Percentiles rank a stretch among this genome's conserved stretches.
phyloP scores from a whole-genome alignment of 2,113 vertebrate genomes.

The Ictidomys tridecemlineatus region DNA sequence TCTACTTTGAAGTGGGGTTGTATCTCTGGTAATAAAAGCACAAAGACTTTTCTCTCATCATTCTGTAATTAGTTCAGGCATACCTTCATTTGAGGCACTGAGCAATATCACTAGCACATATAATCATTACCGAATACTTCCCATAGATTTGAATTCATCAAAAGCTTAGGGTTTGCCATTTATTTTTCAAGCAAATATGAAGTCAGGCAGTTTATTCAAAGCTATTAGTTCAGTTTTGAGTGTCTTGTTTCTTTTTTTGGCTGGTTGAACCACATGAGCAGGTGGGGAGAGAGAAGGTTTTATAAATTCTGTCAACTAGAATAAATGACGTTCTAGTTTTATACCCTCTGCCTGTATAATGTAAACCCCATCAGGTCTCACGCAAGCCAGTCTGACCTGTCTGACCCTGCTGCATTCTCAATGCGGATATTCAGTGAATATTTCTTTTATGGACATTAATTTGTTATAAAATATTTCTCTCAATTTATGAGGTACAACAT shows the following conservation, averaged over 20 bases:
- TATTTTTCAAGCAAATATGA: conserved; percentile 36
- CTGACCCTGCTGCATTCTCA: neutral
- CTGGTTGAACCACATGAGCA: neutral
- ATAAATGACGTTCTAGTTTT: conserved; percentile 8
- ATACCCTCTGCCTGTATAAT: neutral
- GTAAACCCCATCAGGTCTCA: neutral
- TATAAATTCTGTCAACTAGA: neutral
- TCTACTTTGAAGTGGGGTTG: conserved; percentile 60
- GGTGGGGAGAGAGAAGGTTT: neutral
- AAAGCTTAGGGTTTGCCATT: neutral
- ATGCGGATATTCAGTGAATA: neutral
- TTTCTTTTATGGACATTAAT: conserved; percentile 43
- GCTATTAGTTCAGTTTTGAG: neutral
- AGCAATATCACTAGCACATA: neutral
- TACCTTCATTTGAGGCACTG: conserved; percentile 21
- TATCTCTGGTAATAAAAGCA: conserved; percentile 57
- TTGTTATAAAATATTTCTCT: conserved; percentile 34
- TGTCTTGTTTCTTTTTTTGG: too few relatives aligned
- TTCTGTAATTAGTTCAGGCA: conserved; percentile 68
- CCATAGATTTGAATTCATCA: neutral
- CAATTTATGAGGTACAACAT: neutral
- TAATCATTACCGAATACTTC: neutral
- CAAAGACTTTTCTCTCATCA: neutral
- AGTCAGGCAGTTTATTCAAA: conserved; percentile 19
- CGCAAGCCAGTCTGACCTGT: neutral